Conservation (phyloP, 1,140 invertebrate genomes). For the Hylaeus anthracinus region DNA sequence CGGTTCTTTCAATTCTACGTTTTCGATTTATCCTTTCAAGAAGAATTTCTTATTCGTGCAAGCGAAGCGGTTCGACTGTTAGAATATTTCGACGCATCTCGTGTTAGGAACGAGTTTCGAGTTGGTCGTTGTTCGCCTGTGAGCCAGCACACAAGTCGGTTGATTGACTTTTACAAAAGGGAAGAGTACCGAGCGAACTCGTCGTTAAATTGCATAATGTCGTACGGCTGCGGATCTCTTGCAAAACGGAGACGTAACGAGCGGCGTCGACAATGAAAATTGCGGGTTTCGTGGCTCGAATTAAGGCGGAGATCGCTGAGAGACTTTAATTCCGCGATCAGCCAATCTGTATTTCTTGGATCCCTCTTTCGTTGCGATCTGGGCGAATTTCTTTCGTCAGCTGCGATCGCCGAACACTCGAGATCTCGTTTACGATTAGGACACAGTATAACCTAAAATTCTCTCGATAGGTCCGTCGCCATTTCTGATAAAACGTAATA, state of each 20-base stretch:
- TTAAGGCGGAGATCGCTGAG: conserved; percentile 41
- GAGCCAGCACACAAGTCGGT: not conserved
- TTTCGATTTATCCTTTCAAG: no score
- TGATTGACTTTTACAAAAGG: conserved; percentile 2
- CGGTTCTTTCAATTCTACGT: no score
- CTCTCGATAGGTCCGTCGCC: no score
- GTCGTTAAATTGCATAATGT: conserved; percentile 51
- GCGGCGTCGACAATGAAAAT: conserved; percentile 47
- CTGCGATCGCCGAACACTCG: not conserved
- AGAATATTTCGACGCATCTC: not conserved
- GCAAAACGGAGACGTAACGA: conserved; percentile 54
- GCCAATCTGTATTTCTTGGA: conserved; percentile 11
- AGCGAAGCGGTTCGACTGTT: no score
- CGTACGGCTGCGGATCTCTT: conserved; percentile 43
- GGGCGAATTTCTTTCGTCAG: not conserved
- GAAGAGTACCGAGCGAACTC: not conserved
- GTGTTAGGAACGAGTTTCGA: not conserved
- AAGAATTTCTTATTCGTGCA: no score
- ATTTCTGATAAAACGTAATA: no score
- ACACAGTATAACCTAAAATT: no score
- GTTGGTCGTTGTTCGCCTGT: not conserved
- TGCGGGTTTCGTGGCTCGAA: conserved; percentile 32
- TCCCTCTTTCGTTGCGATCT: conserved; percentile 3
- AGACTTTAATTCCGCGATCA: conserved; percentile 48
- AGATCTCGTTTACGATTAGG: not conserved